These are phyloP conservation scores for Bombycilla garrulus DNA, from an alignment of 2,113 vertebrate genomes.

Conservation along the genomic window DNA sequence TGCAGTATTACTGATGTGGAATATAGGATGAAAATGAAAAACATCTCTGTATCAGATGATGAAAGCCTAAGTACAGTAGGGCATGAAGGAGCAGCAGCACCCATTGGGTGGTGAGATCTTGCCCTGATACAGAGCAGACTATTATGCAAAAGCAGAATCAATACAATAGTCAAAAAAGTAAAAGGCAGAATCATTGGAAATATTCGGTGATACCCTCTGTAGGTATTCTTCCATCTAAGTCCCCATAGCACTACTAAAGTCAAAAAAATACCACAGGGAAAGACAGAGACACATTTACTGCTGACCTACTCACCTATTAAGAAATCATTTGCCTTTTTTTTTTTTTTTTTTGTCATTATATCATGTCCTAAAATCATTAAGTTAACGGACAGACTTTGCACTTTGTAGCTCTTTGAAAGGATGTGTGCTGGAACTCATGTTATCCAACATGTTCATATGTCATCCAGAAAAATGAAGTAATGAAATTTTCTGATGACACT, in stretches of 20 bases:
- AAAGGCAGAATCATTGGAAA: neutral
- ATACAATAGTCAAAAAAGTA: neutral
- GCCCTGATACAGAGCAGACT: neutral
- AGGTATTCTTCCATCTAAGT: neutral
- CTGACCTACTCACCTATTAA: neutral
- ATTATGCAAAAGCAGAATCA: neutral
- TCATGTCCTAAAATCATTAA: neutral
- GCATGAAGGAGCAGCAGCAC: neutral
- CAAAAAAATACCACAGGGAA: neutral
- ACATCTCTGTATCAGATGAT: neutral
- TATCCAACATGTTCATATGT: neutral
- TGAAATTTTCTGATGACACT: slow-evolving; percentile 22
- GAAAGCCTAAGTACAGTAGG: neutral
- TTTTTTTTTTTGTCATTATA: neutral
- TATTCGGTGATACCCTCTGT: neutral
- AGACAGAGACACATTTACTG: neutral
- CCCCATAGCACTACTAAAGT: neutral
- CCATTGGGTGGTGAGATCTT: neutral
- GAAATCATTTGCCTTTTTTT: too few relatives aligned
- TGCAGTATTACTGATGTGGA: neutral
- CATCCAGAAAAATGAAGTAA: slow-evolving; percentile 25
- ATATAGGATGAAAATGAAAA: neutral
- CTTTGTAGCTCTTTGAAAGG: neutral
- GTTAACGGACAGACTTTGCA: neutral
- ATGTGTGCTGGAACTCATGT: neutral